Percentiles rank a stretch among this genome's conserved stretches.
Evolutionary conservation across 2,113 vertebrate genomes (phyloP).

Genomic region (Ginglymostoma cirratum): DNA sequence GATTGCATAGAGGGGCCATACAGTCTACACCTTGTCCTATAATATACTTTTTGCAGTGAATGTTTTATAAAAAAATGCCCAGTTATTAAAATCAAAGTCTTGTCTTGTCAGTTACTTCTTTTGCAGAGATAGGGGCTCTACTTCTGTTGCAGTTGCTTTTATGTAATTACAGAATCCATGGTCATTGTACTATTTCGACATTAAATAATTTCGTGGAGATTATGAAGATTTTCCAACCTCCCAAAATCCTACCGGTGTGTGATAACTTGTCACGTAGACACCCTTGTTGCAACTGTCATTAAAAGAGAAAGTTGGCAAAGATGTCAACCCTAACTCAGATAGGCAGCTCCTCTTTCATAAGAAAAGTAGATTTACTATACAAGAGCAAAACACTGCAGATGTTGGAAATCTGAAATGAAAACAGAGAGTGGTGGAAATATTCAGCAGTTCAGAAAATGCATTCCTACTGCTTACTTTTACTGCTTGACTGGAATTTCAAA

Average conservation of each 20-base stretch:
- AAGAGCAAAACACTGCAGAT: background rate
- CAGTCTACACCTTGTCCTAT: too few relatives aligned
- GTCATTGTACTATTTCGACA: background rate
- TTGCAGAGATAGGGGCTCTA: background rate
- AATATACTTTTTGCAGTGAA: background rate
- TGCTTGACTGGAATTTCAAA: too few relatives aligned
- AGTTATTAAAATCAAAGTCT: background rate
- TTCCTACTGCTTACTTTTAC: too few relatives aligned
- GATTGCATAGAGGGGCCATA: too few relatives aligned
- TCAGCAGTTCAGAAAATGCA: too few relatives aligned
- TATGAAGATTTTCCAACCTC: background rate
- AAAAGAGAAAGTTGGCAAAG: background rate
- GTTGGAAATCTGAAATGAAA: background rate
- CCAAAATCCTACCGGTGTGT: background rate
- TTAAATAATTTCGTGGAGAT: background rate
- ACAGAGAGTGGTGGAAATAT: background rate
- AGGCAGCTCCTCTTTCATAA: background rate
- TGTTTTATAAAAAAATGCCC: background rate
- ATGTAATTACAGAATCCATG: background rate
- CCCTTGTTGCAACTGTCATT: background rate
- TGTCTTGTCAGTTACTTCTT: background rate
- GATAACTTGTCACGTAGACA: background rate
- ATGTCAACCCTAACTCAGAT: background rate
- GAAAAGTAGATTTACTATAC: background rate
- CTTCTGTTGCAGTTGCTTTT: background rate